Evolutionary conservation across 2,888 invertebrate genomes (phyloP).

Genomic region (Helleia helle): DNA sequence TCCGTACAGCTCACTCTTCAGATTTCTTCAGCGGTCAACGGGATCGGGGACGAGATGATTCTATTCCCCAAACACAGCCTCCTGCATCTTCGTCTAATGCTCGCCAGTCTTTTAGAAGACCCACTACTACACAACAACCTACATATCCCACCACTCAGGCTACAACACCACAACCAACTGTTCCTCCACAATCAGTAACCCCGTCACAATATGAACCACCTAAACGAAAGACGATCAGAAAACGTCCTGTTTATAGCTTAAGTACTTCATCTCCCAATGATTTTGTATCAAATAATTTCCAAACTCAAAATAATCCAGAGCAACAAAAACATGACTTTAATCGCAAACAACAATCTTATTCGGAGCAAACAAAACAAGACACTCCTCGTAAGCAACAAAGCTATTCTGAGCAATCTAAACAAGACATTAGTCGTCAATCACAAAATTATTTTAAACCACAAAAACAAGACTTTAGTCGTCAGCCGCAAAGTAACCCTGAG

Average conservation of each 20-base stretch:
- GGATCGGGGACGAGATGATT: slow-evolving; percentile 60
- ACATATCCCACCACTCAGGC: slow-evolving; percentile 38
- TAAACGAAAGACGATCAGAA: slow-evolving; percentile 55
- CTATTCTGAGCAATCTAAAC: slow-evolving; percentile 3
- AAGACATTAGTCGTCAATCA: slow-evolving; percentile 5
- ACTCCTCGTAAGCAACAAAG: slow-evolving; percentile 5
- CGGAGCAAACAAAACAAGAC: slow-evolving; percentile 4
- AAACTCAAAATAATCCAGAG: slow-evolving; percentile 34
- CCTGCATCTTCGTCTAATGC: slow-evolving; percentile 27
- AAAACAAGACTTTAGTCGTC: slow-evolving; percentile 7
- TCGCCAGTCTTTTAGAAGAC: slow-evolving; percentile 46
- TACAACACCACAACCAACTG: slow-evolving; percentile 29
- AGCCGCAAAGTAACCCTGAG: slow-evolving; percentile 2
- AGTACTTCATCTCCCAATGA: slow-evolving; percentile 36
- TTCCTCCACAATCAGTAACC: slow-evolving; percentile 28
- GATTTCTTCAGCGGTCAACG: slow-evolving; percentile 80
- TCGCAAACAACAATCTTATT: slow-evolving; percentile 14
- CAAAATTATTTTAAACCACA: slow-evolving; percentile 9
- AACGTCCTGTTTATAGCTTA: slow-evolving; percentile 49
- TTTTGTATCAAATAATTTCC: slow-evolving; percentile 34
- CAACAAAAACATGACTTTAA: slow-evolving; percentile 35
- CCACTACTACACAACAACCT: slow-evolving; percentile 48
- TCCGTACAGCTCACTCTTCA: slow-evolving; percentile 82
- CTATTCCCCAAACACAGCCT: slow-evolving; percentile 23
- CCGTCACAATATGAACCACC: slow-evolving; percentile 38